phyloP scores from a whole-genome alignment of 2,888 invertebrate genomes.

The Euclidia mi region DNA sequence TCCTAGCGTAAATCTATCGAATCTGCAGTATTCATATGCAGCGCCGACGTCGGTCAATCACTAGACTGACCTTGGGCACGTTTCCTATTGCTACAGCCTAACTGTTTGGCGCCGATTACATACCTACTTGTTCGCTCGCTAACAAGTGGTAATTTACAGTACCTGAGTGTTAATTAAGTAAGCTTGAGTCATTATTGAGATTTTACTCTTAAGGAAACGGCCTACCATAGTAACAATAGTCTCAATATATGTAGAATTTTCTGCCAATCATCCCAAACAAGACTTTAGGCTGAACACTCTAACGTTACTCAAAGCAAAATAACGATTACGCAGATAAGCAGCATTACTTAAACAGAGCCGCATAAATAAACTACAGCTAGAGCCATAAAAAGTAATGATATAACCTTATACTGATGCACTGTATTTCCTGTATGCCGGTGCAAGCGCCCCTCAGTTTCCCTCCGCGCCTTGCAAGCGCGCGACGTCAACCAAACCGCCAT shows the following conservation, averaged over 20 bases:
- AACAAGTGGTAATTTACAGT: constrained; percentile 11
- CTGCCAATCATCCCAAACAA: too few relatives aligned
- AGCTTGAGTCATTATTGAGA: too few relatives aligned
- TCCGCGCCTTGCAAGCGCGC: constrained; percentile 72
- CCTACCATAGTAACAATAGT: too few relatives aligned
- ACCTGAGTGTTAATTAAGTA: too few relatives aligned
- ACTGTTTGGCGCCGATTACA: constrained; percentile 42
- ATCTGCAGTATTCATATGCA: constrained; percentile 23
- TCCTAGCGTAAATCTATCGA: too few relatives aligned
- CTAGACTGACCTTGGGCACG: constrained; percentile 67
- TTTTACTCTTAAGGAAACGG: too few relatives aligned
- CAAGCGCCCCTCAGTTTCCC: constrained; percentile 66
- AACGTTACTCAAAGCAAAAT: too few relatives aligned
- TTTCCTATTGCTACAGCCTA: constrained; percentile 67
- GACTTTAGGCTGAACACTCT: too few relatives aligned
- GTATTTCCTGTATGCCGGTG: constrained; percentile 53
- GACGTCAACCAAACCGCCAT: constrained; percentile 68
- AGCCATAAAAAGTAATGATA: constrained; percentile 45
- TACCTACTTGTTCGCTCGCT: too few relatives aligned
- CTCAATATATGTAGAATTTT: too few relatives aligned
- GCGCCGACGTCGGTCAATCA: constrained; percentile 37
- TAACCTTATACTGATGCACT: constrained; percentile 43
- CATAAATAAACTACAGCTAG: constrained; percentile 26
- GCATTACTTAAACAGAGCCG: constrained; percentile 27
- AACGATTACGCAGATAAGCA: neutral